A percentile compares a stretch with the other conserved stretches of the same genome.
These are phyloP conservation scores for Autographa gamma DNA, from an alignment of 2,888 invertebrate species.

Conservation along the genomic window DNA sequence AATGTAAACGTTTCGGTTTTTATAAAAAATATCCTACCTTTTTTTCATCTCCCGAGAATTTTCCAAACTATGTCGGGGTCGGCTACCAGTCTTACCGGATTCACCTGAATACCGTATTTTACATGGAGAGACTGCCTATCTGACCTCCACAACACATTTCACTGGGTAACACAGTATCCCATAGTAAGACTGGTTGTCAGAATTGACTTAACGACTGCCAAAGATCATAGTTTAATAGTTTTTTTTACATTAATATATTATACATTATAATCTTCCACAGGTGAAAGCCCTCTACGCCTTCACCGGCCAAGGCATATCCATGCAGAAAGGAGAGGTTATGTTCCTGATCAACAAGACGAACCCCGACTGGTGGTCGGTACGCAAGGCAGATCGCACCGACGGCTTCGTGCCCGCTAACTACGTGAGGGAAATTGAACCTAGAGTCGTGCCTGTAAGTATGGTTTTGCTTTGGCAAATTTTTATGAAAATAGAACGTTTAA, in stretches of 20 bases:
- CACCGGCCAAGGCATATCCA: slow-evolving; percentile 96
- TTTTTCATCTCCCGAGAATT: background rate
- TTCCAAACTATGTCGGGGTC: no score
- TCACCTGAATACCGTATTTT: no score
- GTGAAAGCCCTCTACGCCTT: slow-evolving; percentile 96
- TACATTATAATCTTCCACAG: slow-evolving; percentile 65
- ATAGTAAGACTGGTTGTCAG: no score
- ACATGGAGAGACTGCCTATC: no score
- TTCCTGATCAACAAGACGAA: slow-evolving; percentile 98
- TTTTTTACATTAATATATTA: no score
- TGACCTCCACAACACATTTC: no score
- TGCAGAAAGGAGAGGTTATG: slow-evolving; percentile 97
- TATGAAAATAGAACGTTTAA: no score
- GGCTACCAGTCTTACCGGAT: no score
- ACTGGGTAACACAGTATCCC: no score
- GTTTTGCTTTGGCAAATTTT: background rate
- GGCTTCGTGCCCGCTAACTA: slow-evolving; percentile 99
- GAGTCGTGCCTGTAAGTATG: slow-evolving; percentile 90
- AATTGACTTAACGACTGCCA: no score
- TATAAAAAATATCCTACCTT: no score
- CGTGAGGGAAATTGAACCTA: slow-evolving; percentile 96
- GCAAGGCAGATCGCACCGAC: slow-evolving; percentile 96
- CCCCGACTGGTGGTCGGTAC: slow-evolving; percentile 99
- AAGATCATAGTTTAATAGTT: background rate
- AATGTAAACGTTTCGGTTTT: no score